A percentile compares a stretch with the other conserved stretches of the same genome.
phyloP scores from a whole-genome alignment of 2,888 invertebrate genomes.

The Caenorhabditis doughertyi region DNA sequence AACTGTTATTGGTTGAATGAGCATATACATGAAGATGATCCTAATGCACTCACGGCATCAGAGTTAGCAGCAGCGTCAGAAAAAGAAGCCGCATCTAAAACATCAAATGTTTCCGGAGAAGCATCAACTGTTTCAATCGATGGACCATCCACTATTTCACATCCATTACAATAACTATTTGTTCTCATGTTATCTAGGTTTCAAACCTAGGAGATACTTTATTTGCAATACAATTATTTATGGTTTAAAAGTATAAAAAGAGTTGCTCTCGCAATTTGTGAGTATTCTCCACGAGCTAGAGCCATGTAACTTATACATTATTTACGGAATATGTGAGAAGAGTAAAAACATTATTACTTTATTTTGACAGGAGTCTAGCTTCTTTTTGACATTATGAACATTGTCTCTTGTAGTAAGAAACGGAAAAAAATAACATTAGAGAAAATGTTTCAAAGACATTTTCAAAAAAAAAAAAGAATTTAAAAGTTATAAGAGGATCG shows the following conservation, averaged over 20 bases:
- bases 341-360: too few species aligned
- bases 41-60: not conserved
- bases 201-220: not conserved
- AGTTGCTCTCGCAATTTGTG: too few species aligned
- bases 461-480: not conserved
- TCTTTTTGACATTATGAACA: slow-evolving; percentile 24
- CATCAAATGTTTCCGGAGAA: not conserved
- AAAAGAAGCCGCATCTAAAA: not conserved
- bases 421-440: not conserved
- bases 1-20: slow-evolving; percentile 82
- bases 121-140: not conserved
- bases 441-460: not conserved
- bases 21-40: slow-evolving; percentile 68
- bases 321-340: slow-evolving; percentile 2
- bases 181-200: not conserved
- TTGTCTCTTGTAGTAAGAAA: slow-evolving; percentile 7
- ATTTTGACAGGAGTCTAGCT: too few species aligned
- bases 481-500: slow-evolving; percentile 65
- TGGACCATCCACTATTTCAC: not conserved
- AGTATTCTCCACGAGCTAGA: too few species aligned
- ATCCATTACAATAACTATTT: not conserved
- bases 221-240: too few species aligned
- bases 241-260: too few species aligned
- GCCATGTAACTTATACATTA: too few species aligned
- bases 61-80: not conserved